Conservation (phyloP, 2,113 vertebrate species). For the Sterrhoptilus dennistouni region DNA sequence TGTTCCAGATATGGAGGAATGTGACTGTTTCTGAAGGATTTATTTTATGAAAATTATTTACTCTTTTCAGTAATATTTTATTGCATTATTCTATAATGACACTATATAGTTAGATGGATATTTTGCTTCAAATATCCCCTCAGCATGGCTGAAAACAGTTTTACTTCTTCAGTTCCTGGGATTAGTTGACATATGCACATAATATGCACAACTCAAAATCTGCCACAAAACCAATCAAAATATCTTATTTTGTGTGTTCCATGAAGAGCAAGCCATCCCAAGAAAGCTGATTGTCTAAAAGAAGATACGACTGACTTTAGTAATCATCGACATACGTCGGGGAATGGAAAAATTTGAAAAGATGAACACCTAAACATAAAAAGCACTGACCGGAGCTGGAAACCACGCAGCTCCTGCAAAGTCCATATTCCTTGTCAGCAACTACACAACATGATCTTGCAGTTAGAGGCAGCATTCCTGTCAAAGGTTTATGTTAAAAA, state of each 20-base stretch:
- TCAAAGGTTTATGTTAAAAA: accelerated
- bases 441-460: neutral
- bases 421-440: neutral
- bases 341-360: neutral
- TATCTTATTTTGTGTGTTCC: neutral
- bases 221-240: neutral
- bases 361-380: neutral
- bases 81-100: neutral
- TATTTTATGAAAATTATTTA: neutral
- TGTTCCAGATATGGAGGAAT: neutral
- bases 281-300: neutral
- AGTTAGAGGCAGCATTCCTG: neutral
- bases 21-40: neutral
- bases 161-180: neutral
- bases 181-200: neutral
- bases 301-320: neutral
- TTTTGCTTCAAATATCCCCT: neutral
- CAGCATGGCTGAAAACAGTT: neutral
- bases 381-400: neutral
- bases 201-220: neutral
- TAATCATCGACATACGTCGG: neutral
- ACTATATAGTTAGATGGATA: neutral
- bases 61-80: neutral
- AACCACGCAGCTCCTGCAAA: neutral
- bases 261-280: neutral